Conservation (phyloP, 2,797 vertebrate species). For the Mormyrus hasselquistii region DNA sequence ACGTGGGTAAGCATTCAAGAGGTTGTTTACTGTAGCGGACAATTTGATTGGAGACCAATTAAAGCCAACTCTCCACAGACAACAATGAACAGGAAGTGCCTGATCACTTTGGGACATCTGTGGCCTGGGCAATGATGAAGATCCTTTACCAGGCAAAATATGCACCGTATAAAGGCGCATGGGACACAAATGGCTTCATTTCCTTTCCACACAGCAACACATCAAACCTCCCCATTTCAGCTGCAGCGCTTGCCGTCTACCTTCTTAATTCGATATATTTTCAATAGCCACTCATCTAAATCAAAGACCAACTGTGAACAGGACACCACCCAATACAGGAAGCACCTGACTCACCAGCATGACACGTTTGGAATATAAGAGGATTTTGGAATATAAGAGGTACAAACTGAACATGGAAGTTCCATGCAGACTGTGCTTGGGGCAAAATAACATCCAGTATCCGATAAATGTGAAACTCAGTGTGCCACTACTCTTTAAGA, state of each 20-base stretch:
- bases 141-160: not conserved
- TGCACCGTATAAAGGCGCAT: not conserved
- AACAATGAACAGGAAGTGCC: not conserved
- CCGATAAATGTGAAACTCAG: not conserved
- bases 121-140: not conserved
- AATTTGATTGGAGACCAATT: conserved; percentile 5
- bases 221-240: not conserved
- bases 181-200: not conserved
- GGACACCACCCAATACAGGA: not conserved
- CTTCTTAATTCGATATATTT: not conserved
- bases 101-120: not conserved
- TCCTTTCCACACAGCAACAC: not conserved
- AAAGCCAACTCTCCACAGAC: not conserved
- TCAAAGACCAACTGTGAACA: not conserved
- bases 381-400: not conserved
- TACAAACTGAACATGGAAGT: not conserved
- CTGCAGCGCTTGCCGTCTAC: not conserved
- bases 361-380: not conserved
- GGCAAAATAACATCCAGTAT: not conserved
- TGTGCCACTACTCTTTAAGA: not conserved
- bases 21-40: not conserved
- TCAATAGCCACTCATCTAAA: not conserved
- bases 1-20: not conserved
- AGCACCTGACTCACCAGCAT: not conserved
- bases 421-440: not conserved